A percentile compares a stretch with the other conserved stretches of the same genome.
Evolutionary conservation across 2,888 invertebrate species (phyloP).

Genomic region (Euphydryas editha): DNA sequence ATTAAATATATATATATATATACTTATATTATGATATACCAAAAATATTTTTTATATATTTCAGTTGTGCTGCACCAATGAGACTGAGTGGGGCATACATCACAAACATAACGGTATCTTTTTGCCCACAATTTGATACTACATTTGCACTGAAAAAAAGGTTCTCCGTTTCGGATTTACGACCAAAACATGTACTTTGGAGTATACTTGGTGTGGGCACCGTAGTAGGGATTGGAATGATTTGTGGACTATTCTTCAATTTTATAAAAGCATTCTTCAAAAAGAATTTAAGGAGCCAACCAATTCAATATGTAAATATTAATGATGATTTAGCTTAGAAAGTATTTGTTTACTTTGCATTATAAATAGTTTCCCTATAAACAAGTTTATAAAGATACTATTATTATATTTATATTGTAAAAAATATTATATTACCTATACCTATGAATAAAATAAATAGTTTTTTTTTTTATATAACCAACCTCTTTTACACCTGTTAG

Average conservation of each 20-base stretch:
- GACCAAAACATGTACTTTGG: conserved; percentile 74
- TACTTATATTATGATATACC: not conserved
- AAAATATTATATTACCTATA: conserved; percentile 6
- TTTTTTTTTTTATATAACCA: conserved; percentile 53
- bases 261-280: conserved; percentile 64
- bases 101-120: conserved; percentile 69
- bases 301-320: conserved; percentile 71
- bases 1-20: not conserved
- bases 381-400: conserved; percentile 23
- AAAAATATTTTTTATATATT: conserved; percentile 6
- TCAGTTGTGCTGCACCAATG: conserved; percentile 72
- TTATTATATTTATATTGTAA: conserved; percentile 28
- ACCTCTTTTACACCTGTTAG: conserved; percentile 86
- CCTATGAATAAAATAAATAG: conserved; percentile 33
- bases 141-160: conserved; percentile 58
- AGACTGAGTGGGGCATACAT: conserved; percentile 67
- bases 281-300: conserved; percentile 63
- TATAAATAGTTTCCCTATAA: conserved; percentile 22
- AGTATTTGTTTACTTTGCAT: conserved; percentile 25
- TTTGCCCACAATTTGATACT: conserved; percentile 70
- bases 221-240: conserved; percentile 68
- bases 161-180: conserved; percentile 62
- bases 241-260: conserved; percentile 69
- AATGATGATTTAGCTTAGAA: conserved; percentile 66
- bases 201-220: conserved; percentile 73